A percentile compares a stretch with the other conserved stretches of the same genome.
Conservation (phyloP, 2,113 vertebrate genomes). For the Peromyscus leucopus region DNA sequence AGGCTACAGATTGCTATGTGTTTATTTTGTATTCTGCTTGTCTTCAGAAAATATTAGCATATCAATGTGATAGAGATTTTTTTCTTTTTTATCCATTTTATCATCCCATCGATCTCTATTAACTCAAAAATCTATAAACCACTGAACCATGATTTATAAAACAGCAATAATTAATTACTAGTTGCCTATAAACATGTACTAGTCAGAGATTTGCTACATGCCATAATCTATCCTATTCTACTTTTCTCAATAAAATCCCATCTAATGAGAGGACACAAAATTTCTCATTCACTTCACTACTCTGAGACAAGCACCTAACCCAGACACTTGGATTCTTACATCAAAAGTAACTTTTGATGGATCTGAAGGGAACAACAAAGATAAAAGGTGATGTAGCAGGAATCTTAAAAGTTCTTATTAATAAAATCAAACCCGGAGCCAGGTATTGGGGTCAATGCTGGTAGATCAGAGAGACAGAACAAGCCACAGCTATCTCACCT, state of each 20-base stretch:
- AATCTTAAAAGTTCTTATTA: no score
- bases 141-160: neutral
- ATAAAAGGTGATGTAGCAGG: no score
- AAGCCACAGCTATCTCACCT: no score
- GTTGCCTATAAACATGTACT: neutral
- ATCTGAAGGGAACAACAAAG: neutral
- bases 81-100: neutral
- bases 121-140: neutral
- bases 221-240: neutral
- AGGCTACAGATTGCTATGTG: neutral
- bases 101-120: neutral
- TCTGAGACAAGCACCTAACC: neutral
- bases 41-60: neutral
- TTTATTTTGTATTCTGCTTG: neutral
- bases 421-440: no score
- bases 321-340: neutral
- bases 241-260: neutral
- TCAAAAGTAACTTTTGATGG: neutral
- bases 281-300: neutral
- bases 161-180: neutral
- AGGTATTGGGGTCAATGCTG: no score
- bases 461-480: no score
- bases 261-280: neutral
- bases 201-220: neutral
- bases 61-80: neutral